A percentile compares a stretch with the other conserved stretches of the same genome.
phyloP scores from a whole-genome alignment of 2,888 invertebrate genomes.

The Cataglyphis albicans region DNA sequence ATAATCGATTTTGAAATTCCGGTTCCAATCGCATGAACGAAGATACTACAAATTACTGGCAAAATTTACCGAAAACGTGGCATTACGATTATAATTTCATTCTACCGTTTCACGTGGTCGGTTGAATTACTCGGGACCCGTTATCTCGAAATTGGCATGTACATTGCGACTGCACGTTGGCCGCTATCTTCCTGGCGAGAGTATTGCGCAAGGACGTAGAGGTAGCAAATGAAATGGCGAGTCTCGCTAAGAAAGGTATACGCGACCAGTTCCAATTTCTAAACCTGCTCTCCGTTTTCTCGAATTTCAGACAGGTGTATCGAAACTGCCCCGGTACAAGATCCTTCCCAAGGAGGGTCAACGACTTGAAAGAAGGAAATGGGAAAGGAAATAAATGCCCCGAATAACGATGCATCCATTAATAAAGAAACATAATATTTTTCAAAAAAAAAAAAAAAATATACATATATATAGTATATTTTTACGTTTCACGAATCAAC shows the following conservation, averaged over 20 bases:
- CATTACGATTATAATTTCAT: conserved; percentile 69
- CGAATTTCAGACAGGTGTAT: conserved; percentile 53
- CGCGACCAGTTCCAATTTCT: conserved; percentile 62
- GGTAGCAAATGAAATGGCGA: conserved; percentile 71
- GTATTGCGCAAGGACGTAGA: conserved; percentile 62
- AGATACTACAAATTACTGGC: conserved; percentile 22
- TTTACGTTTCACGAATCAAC: not conserved
- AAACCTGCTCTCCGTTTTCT: conserved; percentile 22
- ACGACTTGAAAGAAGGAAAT: not conserved
- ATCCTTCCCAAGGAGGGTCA: not conserved
- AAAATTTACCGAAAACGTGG: conserved; percentile 49
- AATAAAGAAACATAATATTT: not conserved
- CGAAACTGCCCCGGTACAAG: conserved; percentile 6
- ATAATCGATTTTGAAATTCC: conserved; percentile 28
- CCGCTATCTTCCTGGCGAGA: conserved; percentile 53
- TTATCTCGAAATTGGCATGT: conserved; percentile 63
- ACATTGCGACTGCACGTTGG: conserved; percentile 44
- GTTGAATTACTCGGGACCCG: conserved; percentile 59
- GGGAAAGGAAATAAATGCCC: not conserved
- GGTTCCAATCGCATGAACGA: conserved; percentile 2
- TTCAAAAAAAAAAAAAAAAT: not conserved
- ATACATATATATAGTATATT: not conserved
- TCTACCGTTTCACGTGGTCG: conserved; percentile 26
- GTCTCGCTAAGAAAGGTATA: conserved; percentile 67
- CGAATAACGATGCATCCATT: not conserved